These are phyloP conservation scores for Ctenomys sociabilis DNA, from an alignment of 2,113 vertebrate genomes.

Conservation along the genomic window DNA sequence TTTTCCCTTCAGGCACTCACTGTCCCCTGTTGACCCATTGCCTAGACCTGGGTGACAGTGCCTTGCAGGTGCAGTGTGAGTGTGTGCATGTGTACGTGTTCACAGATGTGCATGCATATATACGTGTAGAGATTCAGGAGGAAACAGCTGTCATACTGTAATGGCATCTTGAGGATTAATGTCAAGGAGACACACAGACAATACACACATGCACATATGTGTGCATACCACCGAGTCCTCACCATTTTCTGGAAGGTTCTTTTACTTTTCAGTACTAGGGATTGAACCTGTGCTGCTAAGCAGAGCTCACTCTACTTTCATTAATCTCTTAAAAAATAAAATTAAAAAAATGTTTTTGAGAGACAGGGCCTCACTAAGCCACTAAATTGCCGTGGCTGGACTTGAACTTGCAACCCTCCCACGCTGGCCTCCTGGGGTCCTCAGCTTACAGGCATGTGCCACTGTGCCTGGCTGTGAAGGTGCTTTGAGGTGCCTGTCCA, in stretches of 20 bases:
- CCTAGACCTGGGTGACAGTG: neutral
- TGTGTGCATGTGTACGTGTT: rapidly evolving
- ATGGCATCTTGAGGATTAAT: neutral
- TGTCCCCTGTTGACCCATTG: neutral
- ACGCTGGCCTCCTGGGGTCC: neutral
- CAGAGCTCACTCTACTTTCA: too few species aligned
- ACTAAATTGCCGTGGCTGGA: neutral
- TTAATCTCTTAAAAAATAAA: too few species aligned
- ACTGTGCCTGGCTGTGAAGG: too few species aligned
- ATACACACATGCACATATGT: neutral
- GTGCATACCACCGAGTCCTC: neutral
- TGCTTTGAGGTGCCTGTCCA: neutral
- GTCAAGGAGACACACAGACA: neutral
- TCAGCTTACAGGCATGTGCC: neutral
- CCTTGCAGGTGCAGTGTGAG: too few species aligned
- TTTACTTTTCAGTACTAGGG: neutral
- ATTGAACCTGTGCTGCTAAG: neutral
- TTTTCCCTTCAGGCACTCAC: too few species aligned
- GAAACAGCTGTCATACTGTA: neutral
- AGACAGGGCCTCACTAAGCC: neutral
- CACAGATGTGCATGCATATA: neutral
- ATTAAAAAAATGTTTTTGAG: neutral
- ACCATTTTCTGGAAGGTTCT: neutral
- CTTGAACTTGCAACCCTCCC: neutral
- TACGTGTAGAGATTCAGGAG: neutral